Base-by-base conservation (phyloP, 2,888 invertebrate genomes). In the Blastobasis adustella region DNA sequence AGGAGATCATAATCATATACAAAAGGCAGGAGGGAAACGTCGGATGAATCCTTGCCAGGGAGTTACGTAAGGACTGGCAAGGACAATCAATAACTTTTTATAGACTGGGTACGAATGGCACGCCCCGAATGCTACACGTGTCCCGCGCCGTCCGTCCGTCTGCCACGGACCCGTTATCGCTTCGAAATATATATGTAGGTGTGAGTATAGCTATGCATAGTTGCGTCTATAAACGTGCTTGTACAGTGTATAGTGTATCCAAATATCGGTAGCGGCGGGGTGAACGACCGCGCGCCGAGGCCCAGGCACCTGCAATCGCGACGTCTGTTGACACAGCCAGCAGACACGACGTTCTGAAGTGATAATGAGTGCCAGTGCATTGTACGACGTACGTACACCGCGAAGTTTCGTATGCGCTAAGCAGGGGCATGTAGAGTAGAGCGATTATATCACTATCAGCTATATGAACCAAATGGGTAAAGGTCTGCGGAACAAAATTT, bases 231-330 rank as follows among this genome's bases (percentile, higher is more conserved):
- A 50, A 49, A 42, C 38, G 50, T 49, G 46, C 47, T 49, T 52
- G 52, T 46, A 42, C 47, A 72, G 71, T 73, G 74, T 84, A 81
- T 79, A 71, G 71, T 73, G 74, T 84, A 81, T 79, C 87, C 84
- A 79, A 88, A 88, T 86, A 85, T 85, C 74, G 52, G 73, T 73
- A 69, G 73, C 76, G 69, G 63, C 71, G 75, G 74, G 86, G 79
- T 84, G 76, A 84, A 81, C 57, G 83, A 83, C 80, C 85, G 71
- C 58, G 62, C 60, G 57, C 57, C 63, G 10, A 10, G 7, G 39
- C 49, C 45, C 65, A 75, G 80, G 76, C 79, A 86, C 87, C 86
- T 86, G 86, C 84, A 82, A 80, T 83, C 81, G 80, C 73, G 75
- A 67, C 73, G 74, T 66, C 71, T 83, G 79, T 85, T 85, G 82